A percentile compares a stretch with the other conserved stretches of the same genome.
Conservation (phyloP, 2,797 vertebrate genomes). For the Hirundo rustica region DNA sequence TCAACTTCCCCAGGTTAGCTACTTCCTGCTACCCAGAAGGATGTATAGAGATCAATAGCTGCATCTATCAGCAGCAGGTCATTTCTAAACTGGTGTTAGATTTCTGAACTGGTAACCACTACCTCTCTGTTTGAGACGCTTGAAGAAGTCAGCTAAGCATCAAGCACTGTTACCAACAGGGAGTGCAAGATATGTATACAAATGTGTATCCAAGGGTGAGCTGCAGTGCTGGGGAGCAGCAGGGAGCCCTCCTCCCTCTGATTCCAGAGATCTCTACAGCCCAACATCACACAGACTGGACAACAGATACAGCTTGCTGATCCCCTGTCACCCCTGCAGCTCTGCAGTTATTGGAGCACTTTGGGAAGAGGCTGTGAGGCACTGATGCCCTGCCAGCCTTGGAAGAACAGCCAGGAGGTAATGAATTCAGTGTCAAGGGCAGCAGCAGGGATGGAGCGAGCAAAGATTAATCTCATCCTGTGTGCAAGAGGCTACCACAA, state of each 20-base stretch:
- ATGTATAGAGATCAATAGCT: not conserved
- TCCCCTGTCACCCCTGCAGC: not conserved
- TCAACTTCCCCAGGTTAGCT: not conserved
- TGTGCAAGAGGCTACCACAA: not conserved
- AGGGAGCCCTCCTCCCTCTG: not conserved
- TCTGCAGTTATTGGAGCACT: not conserved
- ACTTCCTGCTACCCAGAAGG: not conserved
- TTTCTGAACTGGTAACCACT: not conserved
- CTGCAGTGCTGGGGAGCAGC: not conserved
- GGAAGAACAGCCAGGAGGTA: not conserved
- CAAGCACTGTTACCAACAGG: not conserved
- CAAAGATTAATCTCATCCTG: not conserved
- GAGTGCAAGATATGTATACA: accelerated
- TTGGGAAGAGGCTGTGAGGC: not conserved
- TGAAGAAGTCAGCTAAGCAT: not conserved
- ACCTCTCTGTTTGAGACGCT: not conserved
- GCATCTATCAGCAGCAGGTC: not conserved
- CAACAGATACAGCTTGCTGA: not conserved
- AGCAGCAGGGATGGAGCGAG: not conserved
- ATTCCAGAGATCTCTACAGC: not conserved
- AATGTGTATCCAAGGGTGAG: accelerated
- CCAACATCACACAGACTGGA: accelerated
- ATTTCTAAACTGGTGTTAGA: not conserved
- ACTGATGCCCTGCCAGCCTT: not conserved
- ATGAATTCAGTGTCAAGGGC: not conserved